Evolutionary conservation across 2,888 invertebrate species (phyloP).

Genomic region (Chydorus sphaericus): DNA sequence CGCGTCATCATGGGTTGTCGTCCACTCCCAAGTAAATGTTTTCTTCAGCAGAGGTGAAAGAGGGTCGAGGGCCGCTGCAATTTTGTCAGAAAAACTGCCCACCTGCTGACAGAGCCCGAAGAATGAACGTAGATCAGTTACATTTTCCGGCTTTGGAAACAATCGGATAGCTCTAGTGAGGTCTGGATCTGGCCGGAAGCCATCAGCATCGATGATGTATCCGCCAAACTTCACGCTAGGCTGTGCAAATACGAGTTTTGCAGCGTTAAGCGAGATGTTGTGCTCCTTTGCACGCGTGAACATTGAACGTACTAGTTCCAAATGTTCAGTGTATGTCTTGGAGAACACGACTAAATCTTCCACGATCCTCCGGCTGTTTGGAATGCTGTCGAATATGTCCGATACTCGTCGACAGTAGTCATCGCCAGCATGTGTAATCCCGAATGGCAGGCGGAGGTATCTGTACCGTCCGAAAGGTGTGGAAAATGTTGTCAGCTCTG

Average conservation of each 20-base stretch:
- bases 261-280: background rate
- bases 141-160: background rate
- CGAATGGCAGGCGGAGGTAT: background rate
- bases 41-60: background rate
- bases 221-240: background rate
- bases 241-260: background rate
- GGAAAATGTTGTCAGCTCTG: slow-evolving; percentile 18
- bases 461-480: slow-evolving; percentile 20
- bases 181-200: background rate
- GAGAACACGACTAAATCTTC: background rate
- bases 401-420: slow-evolving; percentile 15
- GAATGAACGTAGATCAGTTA: slow-evolving; percentile 2
- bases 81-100: slow-evolving; percentile 4
- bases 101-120: slow-evolving; percentile 5
- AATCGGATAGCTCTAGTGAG: background rate
- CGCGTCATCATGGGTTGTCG: background rate
- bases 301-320: background rate
- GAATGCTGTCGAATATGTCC: slow-evolving; percentile 18
- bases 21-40: background rate
- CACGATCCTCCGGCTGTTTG: background rate
- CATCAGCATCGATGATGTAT: background rate
- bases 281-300: background rate
- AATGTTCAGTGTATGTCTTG: background rate
- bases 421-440: slow-evolving; percentile 2
- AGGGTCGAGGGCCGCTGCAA: background rate